phyloP scores from a whole-genome alignment of 2,113 vertebrate species.

The Pelecanoides urinatrix region DNA sequence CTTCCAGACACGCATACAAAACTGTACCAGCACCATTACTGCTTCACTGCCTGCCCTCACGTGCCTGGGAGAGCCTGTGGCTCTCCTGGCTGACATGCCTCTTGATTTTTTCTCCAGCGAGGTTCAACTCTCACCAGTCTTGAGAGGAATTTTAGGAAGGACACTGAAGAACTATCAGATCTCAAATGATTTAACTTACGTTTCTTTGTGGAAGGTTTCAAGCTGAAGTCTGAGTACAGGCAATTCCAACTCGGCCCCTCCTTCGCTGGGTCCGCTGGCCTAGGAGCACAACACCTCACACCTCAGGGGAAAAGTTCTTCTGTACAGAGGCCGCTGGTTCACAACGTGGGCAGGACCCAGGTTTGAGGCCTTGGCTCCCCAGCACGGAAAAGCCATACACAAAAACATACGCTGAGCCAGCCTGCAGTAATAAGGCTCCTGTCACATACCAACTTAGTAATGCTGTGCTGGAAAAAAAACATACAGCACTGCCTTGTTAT shows the following conservation, averaged over 20 bases:
- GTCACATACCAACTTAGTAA: neutral
- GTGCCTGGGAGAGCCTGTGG: neutral
- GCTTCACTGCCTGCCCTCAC: neutral
- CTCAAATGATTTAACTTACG: neutral
- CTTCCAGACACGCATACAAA: neutral
- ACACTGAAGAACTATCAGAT: neutral
- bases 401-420: neutral
- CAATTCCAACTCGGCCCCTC: neutral
- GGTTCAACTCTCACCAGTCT: neutral
- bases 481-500: neutral
- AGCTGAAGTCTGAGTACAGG: neutral
- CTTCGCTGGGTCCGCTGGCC: fast-evolving
- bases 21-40: neutral
- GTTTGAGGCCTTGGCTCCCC: neutral
- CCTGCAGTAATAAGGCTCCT: neutral
- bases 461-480: neutral
- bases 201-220: neutral
- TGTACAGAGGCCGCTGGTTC: neutral
- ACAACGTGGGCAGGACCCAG: fast-evolving
- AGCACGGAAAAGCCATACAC: neutral
- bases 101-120: neutral
- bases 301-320: neutral
- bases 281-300: neutral
- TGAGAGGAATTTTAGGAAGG: neutral
- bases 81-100: neutral